These are phyloP conservation scores for Papilio aristodemus DNA, from an alignment of 1,140 invertebrate genomes.

Conservation along the genomic window DNA sequence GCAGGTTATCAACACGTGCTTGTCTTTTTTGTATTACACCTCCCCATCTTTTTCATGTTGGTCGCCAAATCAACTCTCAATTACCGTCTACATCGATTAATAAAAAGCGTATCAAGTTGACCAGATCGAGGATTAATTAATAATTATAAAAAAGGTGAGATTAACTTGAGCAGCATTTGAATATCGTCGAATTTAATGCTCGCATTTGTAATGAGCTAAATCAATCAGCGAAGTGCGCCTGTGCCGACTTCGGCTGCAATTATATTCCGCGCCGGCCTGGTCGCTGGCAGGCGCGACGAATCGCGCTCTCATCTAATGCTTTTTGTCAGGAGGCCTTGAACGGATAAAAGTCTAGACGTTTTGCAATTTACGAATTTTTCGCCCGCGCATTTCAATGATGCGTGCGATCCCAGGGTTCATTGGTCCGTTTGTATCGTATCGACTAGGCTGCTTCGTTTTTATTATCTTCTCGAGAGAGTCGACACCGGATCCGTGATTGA, in stretches of 20 bases:
- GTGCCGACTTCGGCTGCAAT: conserved; percentile 51
- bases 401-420: conserved; percentile 69
- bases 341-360: conserved; percentile 73
- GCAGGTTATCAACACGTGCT: conserved; percentile 21
- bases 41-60: conserved; percentile 11
- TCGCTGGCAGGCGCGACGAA: conserved; percentile 60
- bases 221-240: conserved; percentile 48
- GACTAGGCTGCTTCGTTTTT: conserved; percentile 51
- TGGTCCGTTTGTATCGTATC: conserved; percentile 57
- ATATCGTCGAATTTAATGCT: conserved; percentile 3
- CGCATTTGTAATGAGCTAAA: conserved; percentile 27
- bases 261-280: conserved; percentile 41
- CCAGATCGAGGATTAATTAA: conserved; percentile 29
- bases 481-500: conserved; percentile 57
- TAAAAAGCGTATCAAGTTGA: conserved; percentile 27
- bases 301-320: conserved; percentile 54
- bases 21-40: neutral
- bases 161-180: conserved; percentile 22
- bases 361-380: conserved; percentile 76
- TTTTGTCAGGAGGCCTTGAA: conserved; percentile 66
- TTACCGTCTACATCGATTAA: conserved; percentile 28
- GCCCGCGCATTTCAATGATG: conserved; percentile 73
- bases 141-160: conserved; percentile 22
- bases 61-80: conserved; percentile 26
- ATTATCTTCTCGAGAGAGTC: conserved; percentile 45